Evolutionary conservation across 2,113 vertebrate genomes (phyloP).

Genomic region (Misgurnus anguillicaudatus): DNA sequence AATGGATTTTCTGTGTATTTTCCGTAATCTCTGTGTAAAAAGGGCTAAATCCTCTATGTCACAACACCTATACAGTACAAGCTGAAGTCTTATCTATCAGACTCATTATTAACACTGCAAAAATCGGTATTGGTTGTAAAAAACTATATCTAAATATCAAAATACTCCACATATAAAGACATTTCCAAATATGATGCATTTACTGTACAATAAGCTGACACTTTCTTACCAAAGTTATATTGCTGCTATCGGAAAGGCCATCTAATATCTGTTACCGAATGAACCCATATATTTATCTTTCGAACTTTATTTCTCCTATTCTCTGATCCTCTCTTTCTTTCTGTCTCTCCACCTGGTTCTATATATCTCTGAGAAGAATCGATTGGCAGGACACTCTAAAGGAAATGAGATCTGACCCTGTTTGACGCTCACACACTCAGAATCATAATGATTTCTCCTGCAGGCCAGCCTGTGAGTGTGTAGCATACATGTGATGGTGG

Average conservation of each 20-base stretch:
- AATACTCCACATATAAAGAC: no score
- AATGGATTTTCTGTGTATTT: no score
- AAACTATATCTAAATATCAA: no score
- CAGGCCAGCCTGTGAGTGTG: slow-evolving; percentile 15
- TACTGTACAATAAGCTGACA: background rate
- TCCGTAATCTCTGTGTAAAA: no score
- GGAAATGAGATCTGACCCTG: slow-evolving; percentile 48
- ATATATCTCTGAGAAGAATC: slow-evolving; percentile 38
- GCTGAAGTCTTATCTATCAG: no score
- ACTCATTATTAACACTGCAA: no score
- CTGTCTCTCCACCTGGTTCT: slow-evolving; percentile 23
- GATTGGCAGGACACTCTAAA: slow-evolving; percentile 41
- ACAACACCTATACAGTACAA: no score
- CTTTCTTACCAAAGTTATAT: background rate
- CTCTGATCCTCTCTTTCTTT: slow-evolving; percentile 10
- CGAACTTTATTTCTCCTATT: slow-evolving; percentile 17
- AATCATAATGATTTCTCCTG: slow-evolving; percentile 32
- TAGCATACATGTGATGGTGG: background rate
- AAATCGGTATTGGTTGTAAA: no score
- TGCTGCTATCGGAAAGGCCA: background rate
- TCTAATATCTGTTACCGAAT: slow-evolving; percentile 11
- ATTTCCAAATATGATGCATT: no score
- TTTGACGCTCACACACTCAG: slow-evolving; percentile 44
- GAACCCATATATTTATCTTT: slow-evolving; percentile 10
- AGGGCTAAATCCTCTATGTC: no score